Evolutionary conservation across 2,113 vertebrate genomes (phyloP).

Genomic region (Trogon melanurus): DNA sequence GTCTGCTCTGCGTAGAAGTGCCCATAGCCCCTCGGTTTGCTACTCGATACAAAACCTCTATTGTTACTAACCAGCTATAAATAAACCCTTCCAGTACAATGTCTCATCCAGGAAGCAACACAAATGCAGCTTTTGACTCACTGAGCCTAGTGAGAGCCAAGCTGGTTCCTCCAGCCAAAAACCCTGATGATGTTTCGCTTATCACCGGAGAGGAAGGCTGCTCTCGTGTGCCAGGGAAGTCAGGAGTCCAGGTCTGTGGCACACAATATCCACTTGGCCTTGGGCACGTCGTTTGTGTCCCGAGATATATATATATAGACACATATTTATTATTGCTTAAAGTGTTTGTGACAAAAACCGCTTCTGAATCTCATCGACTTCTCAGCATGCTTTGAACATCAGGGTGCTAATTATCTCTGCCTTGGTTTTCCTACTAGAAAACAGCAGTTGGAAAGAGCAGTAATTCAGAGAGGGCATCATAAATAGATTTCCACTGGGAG

Average conservation of each 20-base stretch:
- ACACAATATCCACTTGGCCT: neutral
- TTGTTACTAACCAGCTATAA: conserved; percentile 53
- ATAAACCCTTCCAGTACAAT: conserved; percentile 45
- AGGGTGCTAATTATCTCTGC: neutral
- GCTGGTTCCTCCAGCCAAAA: neutral
- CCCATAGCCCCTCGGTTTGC: neutral
- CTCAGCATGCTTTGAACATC: neutral
- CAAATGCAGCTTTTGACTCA: conserved; percentile 58
- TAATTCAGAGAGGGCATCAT: neutral
- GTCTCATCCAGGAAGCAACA: conserved; percentile 64
- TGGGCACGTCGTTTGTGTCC: neutral
- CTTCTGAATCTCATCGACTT: neutral
- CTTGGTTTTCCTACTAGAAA: neutral
- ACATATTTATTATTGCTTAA: no score
- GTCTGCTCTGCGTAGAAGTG: neutral
- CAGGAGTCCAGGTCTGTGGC: neutral
- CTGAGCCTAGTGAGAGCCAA: conserved; percentile 43
- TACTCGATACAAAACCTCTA: conserved; percentile 20
- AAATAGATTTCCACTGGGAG: neutral
- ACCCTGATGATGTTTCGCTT: neutral
- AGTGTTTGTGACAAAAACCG: no score
- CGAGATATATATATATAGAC: no score
- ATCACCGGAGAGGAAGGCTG: neutral
- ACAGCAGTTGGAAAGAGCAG: neutral
- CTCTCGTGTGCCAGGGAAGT: neutral